Evolutionary conservation across 2,888 invertebrate species (phyloP), one percentile per base, ranked within the genome.

Genomic region (Erebia ligea): DNA sequence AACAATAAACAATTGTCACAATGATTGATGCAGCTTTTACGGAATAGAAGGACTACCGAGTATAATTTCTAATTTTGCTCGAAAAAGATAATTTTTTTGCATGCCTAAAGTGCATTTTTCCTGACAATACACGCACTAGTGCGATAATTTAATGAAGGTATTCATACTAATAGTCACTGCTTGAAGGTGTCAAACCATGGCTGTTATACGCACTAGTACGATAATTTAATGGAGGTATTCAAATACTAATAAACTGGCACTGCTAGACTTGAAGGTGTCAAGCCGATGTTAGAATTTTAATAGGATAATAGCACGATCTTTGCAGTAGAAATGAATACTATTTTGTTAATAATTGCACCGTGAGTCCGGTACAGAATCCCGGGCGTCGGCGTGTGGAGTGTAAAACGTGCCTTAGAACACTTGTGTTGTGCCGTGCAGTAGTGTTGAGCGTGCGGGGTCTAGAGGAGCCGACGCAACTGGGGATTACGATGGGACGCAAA

Each of bases 321-420:
- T 25, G 25, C 25, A 4, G 25, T 25, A 4, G 3, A 34, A 13
- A 25, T 34, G 13, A 15, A 34, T 58, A 19, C 19, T 10, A 21
- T 19, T 19, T 21, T 34, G 5, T 25, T 21, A 56, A 56, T 2
- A 68, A 13, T 66, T 69, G 69, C 65, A 71, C 56, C 56, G 56
- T 48, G 56, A 15, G 62, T 52, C 67, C 58, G 71, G 67, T 69
- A 58, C 61, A 42, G 19, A 13, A 8, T 58, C 64, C 79, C 21
- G 63, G 69, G 69, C 68, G n/a, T 19, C 80, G 80, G 81, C 80
- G 81, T 76, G 79, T 77, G 78, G 84, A 83, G 82, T 84, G 83
- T 81, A 79, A 82, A 84, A 83, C 85, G 90, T 91, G 90, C 90
- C 90, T 91, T 90, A 91, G 86, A 80, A 85, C 84, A 83, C 81